Conservation (phyloP, 2,888 invertebrate genomes). For the Callyntrura guangdongensis region DNA sequence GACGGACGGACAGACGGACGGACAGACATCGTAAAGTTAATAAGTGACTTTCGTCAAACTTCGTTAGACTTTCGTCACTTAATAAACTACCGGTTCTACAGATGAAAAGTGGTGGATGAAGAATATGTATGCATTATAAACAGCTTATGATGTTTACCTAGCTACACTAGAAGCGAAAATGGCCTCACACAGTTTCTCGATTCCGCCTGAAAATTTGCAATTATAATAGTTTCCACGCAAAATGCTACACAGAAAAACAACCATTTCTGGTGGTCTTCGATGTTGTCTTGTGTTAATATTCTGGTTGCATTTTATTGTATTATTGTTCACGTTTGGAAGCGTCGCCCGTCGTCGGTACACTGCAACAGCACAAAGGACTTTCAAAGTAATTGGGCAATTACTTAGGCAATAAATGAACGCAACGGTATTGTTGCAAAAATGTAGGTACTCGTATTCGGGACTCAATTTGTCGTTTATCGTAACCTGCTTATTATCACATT, state of each 20-base stretch:
- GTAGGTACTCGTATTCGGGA: neutral
- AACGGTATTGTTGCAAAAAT: constrained; percentile 50
- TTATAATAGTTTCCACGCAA: constrained; percentile 1
- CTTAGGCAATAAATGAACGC: constrained; percentile 58
- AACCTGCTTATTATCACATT: constrained; percentile 41
- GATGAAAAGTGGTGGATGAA: no score
- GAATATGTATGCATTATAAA: neutral
- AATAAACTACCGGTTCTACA: no score
- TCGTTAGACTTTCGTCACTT: no score
- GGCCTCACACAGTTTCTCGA: neutral
- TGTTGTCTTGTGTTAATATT: neutral
- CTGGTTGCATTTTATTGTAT: neutral
- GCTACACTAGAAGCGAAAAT: neutral
- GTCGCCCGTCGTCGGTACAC: constrained; percentile 15
- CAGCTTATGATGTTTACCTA: neutral
- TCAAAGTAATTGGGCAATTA: constrained; percentile 59
- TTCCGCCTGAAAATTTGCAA: neutral
- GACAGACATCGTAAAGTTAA: no score
- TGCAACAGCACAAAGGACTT: constrained; percentile 37
- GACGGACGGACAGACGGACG: no score
- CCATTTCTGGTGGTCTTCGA: constrained; percentile 17
- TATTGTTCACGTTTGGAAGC: neutral
- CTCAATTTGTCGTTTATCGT: constrained; percentile 44
- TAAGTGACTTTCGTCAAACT: no score
- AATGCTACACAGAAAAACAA: constrained; percentile 1